phyloP scores from a whole-genome alignment of 1,140 invertebrate species.

The Pollicipes pollicipes region DNA sequence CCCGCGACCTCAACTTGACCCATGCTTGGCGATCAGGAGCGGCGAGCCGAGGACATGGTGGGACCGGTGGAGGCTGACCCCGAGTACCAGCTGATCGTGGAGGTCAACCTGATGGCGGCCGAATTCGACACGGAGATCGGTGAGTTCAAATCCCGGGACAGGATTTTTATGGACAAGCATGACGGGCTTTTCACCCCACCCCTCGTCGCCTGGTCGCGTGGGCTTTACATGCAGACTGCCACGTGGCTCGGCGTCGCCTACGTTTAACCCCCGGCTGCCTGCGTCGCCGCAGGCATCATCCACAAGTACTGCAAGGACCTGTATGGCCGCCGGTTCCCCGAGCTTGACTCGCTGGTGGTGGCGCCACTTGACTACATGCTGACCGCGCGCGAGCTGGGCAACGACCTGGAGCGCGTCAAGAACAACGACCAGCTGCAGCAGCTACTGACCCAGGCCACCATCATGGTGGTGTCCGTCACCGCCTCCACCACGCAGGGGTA shows the following conservation, averaged over 20 bases:
- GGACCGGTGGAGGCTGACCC: slow-evolving; percentile 91
- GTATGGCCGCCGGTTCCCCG: slow-evolving; percentile 96
- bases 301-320: slow-evolving; percentile 94
- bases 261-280: too few species aligned
- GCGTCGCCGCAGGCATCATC: slow-evolving; percentile 34
- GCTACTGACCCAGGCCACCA: slow-evolving; percentile 91
- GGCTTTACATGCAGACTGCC: too few species aligned
- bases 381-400: slow-evolving; percentile 88
- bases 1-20: slow-evolving; percentile 20
- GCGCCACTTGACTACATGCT: slow-evolving; percentile 82
- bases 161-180: too few species aligned
- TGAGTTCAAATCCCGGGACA: slow-evolving; percentile 29
- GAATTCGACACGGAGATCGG: slow-evolving; percentile 92
- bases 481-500: slow-evolving; percentile 97
- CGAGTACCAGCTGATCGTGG: slow-evolving; percentile 88
- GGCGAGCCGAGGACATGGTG: slow-evolving; percentile 46
- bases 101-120: slow-evolving; percentile 87
- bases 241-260: too few species aligned
- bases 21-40: slow-evolving; percentile 43
- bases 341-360: slow-evolving; percentile 87
- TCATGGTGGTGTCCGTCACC: slow-evolving; percentile 98
- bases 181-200: too few species aligned
- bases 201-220: too few species aligned
- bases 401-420: slow-evolving; percentile 90
- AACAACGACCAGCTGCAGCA: slow-evolving; percentile 86